A percentile compares a stretch with the other conserved stretches of the same genome.
Evolutionary conservation across 1,140 invertebrate genomes (phyloP).

Genomic region (Aradophagus sp.): DNA sequence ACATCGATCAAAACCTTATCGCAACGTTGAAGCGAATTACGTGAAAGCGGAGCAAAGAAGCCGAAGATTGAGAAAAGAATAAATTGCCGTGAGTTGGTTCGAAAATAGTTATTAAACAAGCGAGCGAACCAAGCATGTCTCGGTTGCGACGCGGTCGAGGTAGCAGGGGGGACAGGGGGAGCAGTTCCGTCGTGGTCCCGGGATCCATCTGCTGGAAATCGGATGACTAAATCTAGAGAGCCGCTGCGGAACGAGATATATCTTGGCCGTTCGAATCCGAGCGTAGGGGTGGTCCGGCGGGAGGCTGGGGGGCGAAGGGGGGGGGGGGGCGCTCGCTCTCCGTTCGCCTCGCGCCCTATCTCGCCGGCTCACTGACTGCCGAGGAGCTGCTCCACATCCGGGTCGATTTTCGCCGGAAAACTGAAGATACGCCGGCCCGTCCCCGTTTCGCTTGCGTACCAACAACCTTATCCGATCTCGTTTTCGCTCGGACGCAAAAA

Average conservation of each 20-base stretch:
- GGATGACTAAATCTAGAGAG: constrained; percentile 55
- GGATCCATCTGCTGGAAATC: constrained; percentile 58
- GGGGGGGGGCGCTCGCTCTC: too few relatives aligned
- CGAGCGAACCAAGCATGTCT: background rate
- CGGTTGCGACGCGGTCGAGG: too few relatives aligned
- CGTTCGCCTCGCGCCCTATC: too few relatives aligned
- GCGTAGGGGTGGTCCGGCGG: background rate
- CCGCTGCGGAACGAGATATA: constrained; percentile 45
- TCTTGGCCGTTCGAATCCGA: constrained; percentile 30
- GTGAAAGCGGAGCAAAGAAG: constrained; percentile 3
- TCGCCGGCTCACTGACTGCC: constrained; percentile 18
- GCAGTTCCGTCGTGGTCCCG: constrained; percentile 21
- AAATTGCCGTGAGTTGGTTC: constrained; percentile 31
- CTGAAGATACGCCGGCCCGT: constrained; percentile 31
- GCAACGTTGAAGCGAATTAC: constrained; percentile 13
- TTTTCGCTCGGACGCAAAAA: constrained; percentile 23
- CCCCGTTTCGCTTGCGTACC: constrained; percentile 33
- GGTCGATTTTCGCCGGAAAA: constrained; percentile 54
- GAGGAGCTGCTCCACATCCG: constrained; percentile 18
- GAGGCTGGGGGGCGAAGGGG: too few relatives aligned
- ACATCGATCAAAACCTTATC: constrained; percentile 25
- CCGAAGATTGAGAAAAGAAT: constrained; percentile 27
- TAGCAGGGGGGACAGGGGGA: constrained; percentile 18
- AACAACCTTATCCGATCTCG: constrained; percentile 48
- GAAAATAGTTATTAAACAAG: constrained; percentile 46